phyloP scores from a whole-genome alignment of 2,113 vertebrate species.

The Cichladusa arquata region DNA sequence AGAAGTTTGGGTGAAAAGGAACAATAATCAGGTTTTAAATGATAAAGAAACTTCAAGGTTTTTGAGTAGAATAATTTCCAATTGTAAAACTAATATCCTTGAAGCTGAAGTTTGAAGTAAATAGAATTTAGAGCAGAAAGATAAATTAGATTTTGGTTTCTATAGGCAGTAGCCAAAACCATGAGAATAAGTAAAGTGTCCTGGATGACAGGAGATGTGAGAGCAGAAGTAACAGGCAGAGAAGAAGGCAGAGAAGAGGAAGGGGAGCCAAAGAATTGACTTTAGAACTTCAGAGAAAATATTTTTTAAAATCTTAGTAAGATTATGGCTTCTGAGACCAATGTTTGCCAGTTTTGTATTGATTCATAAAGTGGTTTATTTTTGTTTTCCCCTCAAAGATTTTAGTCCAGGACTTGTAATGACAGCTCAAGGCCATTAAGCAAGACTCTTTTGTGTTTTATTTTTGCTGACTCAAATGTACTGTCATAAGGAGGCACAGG shows the following conservation, averaged over 20 bases:
- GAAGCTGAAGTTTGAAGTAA: background rate
- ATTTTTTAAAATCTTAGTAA: background rate
- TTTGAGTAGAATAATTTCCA: background rate
- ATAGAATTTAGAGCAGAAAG: background rate
- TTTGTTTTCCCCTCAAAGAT: background rate
- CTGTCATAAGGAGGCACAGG: background rate
- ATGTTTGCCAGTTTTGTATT: background rate
- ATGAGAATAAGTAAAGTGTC: background rate
- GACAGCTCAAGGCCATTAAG: background rate
- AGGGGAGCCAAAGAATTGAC: background rate
- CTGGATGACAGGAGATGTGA: background rate
- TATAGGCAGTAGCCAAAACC: background rate
- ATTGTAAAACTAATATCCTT: background rate
- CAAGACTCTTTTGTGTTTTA: background rate
- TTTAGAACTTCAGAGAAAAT: background rate
- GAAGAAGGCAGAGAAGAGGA: background rate
- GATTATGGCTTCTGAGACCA: background rate
- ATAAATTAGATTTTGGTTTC: background rate
- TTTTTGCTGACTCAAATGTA: background rate
- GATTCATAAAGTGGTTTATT: background rate
- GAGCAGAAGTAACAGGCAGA: background rate
- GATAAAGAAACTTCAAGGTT: background rate
- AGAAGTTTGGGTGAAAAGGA: background rate
- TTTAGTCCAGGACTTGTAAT: background rate
- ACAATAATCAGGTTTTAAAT: background rate